phyloP scores from a whole-genome alignment of 2,797 vertebrate genomes.

The Meriones psammophilus region DNA sequence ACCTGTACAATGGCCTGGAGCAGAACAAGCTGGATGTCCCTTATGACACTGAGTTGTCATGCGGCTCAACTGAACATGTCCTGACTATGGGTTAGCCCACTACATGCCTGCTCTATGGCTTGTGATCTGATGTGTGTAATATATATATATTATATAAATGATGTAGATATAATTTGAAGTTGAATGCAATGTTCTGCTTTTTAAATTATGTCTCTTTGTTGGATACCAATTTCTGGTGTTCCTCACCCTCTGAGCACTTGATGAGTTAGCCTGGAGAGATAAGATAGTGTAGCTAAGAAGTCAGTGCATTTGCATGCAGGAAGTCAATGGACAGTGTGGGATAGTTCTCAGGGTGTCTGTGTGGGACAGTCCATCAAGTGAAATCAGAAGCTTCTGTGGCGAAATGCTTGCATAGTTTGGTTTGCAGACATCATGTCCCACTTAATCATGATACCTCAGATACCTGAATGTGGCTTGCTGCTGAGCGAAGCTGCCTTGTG shows the following conservation, averaged over 20 bases:
- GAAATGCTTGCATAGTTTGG: not conserved
- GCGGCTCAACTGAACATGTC: not conserved
- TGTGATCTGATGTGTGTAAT: not conserved
- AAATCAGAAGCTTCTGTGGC: not conserved
- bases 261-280: not conserved
- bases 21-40: not conserved
- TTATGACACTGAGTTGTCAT: accelerated
- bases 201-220: not conserved
- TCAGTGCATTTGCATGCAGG: not conserved
- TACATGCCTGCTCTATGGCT: slow-evolving; percentile 23
- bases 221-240: not conserved
- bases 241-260: not conserved
- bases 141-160: not conserved
- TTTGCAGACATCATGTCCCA: not conserved
- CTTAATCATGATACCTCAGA: not conserved
- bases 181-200: not conserved
- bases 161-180: not conserved
- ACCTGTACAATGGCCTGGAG: not conserved
- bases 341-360: not conserved
- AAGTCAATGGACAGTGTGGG: not conserved
- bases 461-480: not conserved
- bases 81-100: not conserved
- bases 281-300: not conserved
- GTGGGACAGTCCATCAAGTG: no score
- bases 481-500: no score